Base-by-base conservation (phyloP, 1,140 invertebrate species). In the Chionoecetes opilio region DNA sequence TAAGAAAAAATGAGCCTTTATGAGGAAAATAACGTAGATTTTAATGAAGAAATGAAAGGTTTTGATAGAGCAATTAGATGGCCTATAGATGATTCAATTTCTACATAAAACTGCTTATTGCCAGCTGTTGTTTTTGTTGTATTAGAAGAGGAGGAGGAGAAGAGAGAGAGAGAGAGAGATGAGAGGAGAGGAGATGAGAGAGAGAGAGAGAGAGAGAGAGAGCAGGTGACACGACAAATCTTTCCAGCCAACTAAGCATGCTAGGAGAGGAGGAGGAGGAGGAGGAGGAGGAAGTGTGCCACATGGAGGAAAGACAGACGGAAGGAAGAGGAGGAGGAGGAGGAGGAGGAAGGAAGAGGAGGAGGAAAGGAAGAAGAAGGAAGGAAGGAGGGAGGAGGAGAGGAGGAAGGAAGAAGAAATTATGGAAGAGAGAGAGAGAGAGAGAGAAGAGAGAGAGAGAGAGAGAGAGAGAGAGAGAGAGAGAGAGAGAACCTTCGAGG, bases 171-270 rank as follows among this genome's bases (percentile, higher is more conserved):
- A 63, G 2, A 26, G 63, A 75, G n/a, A 75, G 21, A 8, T 26
- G 63, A 21, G n/a, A 21, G 21, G 63, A 63, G 26, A 26, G 17
- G 26, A 9, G 53, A 75, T 6, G n/a, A 75, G 11, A 8, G 17
- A 46, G 38, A 32, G 53, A 34, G 21, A 14, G 41, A 53, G 38
- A 75, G 63, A 75, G 63, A 75, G 63, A 75, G 63, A 53, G 46
- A 53, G 63, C 63, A 75, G 63, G 63, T 75, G 63, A 0, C 63
- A n/a, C 63, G 63, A 75, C 63, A n/a, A 75, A 75, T 75, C 63
- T 75, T 75, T 75, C 63, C 63, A 75, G 21, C n/a, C 63, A 75
- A 26, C 63, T 75, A 75, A 75, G 63, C 63, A 75, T 75, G 63
- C n/a, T n/a, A 75, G 63, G 21, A 75, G 63, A 75, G 63, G 63